Base-by-base conservation (phyloP, 2,797 vertebrate genomes). In the Calcarius lapponicus region DNA sequence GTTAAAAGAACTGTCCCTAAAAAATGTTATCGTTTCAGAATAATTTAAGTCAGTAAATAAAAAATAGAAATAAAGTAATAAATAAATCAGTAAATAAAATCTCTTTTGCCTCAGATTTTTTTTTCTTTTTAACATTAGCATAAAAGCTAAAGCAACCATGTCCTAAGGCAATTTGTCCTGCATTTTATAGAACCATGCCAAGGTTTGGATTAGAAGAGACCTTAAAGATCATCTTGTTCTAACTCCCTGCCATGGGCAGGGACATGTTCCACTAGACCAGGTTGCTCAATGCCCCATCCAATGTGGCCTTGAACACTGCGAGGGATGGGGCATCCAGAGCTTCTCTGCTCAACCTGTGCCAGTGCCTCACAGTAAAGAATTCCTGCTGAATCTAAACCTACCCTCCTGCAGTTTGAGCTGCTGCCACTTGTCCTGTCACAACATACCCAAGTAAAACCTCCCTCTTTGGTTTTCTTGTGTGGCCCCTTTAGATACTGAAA, bases 281-380 rank as follows among this genome's bases (percentile, higher is more conserved):
- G 28, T 8, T 75, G 16, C 13, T 69, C 26, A n/a, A 1, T 43
- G 28, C 9, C 20, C 19, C 9, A 54, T 32, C 31, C 56, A 43
- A 0, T 1, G 0, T 8, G 4, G 17, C 22, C 19, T 28, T 48
- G 42, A 36, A 22, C 26, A 48, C 20, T 67, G 3, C 11, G 36
- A 42, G 18, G 22, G 14, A 61, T 2, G 7, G 8, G 25, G 25
- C 31, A 60, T 3, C 12, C 21, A 58, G 11, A 51, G 0, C 6
- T 58, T 25, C 32, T 50, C 42, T 36, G 18, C 22, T 2, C 36
- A 82, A 2, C 28, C 22, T 24, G 13, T 47, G 18, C 25, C 25
- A 73, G 21, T 18, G 48, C 36, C 19, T 56, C 48, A 43, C 11
- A 62, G 7, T 7, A 56, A 62, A 75, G 26, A 24, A 56, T 34